Percentiles rank a stretch among this genome's conserved stretches.
These are phyloP conservation scores for Mustelus asterias DNA, from an alignment of 2,113 vertebrate genomes.

Conservation along the genomic window DNA sequence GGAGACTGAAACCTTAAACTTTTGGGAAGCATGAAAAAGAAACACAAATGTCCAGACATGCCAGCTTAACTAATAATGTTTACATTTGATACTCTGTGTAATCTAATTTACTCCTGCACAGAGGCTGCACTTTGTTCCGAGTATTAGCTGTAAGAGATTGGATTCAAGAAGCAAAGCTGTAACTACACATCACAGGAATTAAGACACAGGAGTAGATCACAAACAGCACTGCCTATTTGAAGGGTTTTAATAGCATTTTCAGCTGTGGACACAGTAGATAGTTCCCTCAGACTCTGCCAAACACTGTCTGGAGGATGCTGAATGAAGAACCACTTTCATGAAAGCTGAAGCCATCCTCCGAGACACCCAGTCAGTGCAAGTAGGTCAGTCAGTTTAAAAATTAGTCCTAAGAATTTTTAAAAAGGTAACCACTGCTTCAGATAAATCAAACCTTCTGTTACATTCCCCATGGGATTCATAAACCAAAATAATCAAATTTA, in stretches of 20 bases:
- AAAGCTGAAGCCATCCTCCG: background rate
- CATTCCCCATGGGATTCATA: too few relatives aligned
- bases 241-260: background rate
- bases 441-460: background rate
- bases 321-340: background rate
- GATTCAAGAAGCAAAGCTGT: background rate
- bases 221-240: background rate
- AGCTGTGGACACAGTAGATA: background rate
- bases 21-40: background rate
- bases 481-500: too few relatives aligned
- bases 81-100: background rate
- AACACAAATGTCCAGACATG: background rate
- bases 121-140: background rate
- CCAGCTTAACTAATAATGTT: background rate
- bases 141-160: background rate
- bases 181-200: background rate
- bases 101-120: background rate
- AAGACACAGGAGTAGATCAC: background rate
- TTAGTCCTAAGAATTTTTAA: background rate
- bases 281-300: background rate
- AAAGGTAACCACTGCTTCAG: background rate
- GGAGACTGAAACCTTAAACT: background rate
- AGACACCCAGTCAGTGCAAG: background rate
- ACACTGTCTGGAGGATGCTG: background rate
- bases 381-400: background rate